Evolutionary conservation across 2,888 invertebrate species (phyloP), one percentile per base, ranked within the genome.

Genomic region (Aplocera efformata): DNA sequence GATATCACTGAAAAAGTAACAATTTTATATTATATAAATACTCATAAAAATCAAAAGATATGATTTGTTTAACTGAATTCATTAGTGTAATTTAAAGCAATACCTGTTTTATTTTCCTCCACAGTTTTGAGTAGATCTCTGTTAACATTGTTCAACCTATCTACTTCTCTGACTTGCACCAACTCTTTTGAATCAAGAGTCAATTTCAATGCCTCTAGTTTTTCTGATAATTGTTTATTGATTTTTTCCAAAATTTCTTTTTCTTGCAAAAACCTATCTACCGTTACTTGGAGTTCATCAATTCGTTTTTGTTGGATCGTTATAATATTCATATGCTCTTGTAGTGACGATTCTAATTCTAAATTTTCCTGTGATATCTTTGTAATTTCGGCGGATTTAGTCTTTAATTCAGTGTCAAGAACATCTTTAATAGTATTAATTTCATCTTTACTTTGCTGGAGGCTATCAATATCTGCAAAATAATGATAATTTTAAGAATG

Each of bases 81-180:
- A 20, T 5, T 5, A 5, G 20, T 20, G 3, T 20, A 10, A 30
- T 10, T 1, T 6, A 30, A 21, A 20, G 13, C 4, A 17, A 10
- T 30, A 80, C 80, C 72, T 45, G 52, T 54, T 57, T 60, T 65
- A 28, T 71, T 71, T 26, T 69, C 63, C 42, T 71, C 66, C 26
- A 68, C 46, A 5, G 46, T 45, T 25, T 51, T 49, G 6, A 47
- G 23, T 35, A 68, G 49, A 7, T 55, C 42, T n/a, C 27, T 28
- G 28, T 63, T 66, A 11, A 67, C 67, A 7, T 38, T 35, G n/a
- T 42, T 59, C 23, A 56, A 30, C 42, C 48, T 50, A 1, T 13
- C 24, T 8, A 50, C 1, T 8, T 50, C 42, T 26, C 42, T 48
- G 23, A 42, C 24, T 17, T 47, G 37, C 17, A 47, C 38, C 1